Conservation (phyloP, 2,797 vertebrate species). For the Xenops minutus region DNA sequence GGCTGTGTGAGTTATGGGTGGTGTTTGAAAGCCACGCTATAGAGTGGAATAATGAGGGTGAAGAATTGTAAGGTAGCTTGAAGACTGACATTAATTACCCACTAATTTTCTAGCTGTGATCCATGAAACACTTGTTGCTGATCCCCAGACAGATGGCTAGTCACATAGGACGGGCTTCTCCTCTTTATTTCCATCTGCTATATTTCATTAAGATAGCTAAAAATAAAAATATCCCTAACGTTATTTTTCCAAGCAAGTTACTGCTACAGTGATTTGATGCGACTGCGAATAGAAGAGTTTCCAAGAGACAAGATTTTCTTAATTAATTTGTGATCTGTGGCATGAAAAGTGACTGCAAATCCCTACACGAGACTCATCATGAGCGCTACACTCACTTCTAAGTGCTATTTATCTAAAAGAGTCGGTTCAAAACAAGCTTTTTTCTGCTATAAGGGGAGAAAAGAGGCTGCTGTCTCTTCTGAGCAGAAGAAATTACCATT, state of each 20-base stretch:
- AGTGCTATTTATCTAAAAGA: conserved; percentile 14
- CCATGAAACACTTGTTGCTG: conserved; percentile 44
- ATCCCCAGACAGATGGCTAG: conserved; percentile 65
- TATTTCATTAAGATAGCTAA: conserved; percentile 64
- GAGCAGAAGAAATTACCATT: background rate
- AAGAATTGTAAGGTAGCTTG: conserved; percentile 7
- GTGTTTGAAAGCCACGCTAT: background rate
- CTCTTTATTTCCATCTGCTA: conserved; percentile 66
- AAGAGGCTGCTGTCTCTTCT: background rate
- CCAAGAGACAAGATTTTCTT: conserved; percentile 39
- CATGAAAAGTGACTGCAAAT: conserved; percentile 1
- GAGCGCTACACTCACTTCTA: background rate
- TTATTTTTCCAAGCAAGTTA: conserved; percentile 55
- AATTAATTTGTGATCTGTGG: conserved; percentile 47
- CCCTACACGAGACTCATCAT: conserved; percentile 4
- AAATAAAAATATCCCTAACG: conserved; percentile 53
- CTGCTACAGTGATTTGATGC: background rate
- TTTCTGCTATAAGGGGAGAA: background rate
- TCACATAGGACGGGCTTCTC: conserved; percentile 40
- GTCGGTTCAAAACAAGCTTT: background rate
- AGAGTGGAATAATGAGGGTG: background rate
- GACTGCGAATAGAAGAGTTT: conserved; percentile 28
- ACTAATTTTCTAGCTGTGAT: conserved; percentile 51
- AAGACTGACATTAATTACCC: conserved; percentile 50
- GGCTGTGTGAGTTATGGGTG: background rate